Conservation (phyloP, 1,140 invertebrate genomes). For the Brachionus koreanus region DNA sequence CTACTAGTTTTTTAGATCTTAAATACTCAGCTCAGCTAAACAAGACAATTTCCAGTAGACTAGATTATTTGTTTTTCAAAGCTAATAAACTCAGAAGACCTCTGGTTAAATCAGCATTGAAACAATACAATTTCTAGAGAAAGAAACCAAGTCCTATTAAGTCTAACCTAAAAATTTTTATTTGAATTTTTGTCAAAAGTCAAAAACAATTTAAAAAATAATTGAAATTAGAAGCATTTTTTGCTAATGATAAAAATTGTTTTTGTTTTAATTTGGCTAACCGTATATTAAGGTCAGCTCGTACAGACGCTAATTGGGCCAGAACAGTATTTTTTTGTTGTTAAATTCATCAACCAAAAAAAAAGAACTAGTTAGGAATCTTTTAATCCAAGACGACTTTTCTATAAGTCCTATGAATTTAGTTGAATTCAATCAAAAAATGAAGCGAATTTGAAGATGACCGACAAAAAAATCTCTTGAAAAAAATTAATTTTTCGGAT, state of each 20-base stretch:
- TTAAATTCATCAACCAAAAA: background rate
- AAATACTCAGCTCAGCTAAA: background rate
- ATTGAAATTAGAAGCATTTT: background rate
- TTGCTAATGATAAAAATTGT: background rate
- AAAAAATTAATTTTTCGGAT: background rate
- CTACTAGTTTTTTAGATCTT: background rate
- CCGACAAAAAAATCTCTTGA: background rate
- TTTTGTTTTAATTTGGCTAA: slow-evolving; percentile 22
- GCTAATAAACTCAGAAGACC: background rate
- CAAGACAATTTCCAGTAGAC: background rate
- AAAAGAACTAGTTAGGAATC: background rate
- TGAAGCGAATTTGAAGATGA: background rate
- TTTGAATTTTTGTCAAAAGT: slow-evolving; percentile 11
- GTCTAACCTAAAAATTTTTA: background rate
- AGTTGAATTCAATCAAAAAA: background rate
- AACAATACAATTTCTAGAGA: background rate
- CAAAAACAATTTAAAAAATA: slow-evolving; percentile 17
- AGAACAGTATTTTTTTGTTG: slow-evolving; percentile 15
- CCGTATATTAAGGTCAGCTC: slow-evolving; percentile 18
- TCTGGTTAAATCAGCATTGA: background rate
- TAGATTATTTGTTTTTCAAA: background rate
- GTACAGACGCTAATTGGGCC: background rate
- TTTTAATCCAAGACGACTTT: background rate
- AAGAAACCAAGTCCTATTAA: background rate
- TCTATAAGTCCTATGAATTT: background rate